Percentiles rank a stretch among this genome's conserved stretches.
phyloP scores from a whole-genome alignment of 2,113 vertebrate genomes.

The Oophaga pumilio region DNA sequence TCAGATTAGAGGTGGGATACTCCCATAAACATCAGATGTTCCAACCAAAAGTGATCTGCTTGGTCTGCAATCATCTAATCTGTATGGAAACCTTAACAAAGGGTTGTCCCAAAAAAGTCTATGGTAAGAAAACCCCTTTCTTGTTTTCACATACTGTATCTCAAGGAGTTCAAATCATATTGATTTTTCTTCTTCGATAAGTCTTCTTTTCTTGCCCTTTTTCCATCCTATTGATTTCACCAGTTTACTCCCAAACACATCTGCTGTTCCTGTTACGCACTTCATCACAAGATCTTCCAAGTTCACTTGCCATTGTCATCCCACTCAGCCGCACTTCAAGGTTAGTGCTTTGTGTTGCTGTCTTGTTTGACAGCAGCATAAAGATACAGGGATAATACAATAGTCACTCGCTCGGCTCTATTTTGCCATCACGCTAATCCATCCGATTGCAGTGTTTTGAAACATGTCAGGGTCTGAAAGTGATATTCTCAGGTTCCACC shows the following conservation, averaged over 20 bases:
- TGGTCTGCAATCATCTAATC: too few relatives aligned
- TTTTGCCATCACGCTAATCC: not conserved
- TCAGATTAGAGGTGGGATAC: too few relatives aligned
- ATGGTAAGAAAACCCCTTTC: not conserved
- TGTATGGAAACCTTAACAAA: too few relatives aligned
- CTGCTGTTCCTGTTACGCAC: constrained; percentile 10
- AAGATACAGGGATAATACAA: not conserved
- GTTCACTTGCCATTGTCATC: not conserved
- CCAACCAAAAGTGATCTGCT: too few relatives aligned
- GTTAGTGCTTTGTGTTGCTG: not conserved
- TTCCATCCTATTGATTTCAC: not conserved
- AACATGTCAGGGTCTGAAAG: constrained; percentile 8
- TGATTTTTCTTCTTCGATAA: not conserved
- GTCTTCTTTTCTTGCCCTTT: not conserved
- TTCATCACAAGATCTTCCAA: constrained; percentile 16
- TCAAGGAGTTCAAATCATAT: not conserved
- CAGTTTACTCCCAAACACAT: not conserved
- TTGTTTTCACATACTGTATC: not conserved
- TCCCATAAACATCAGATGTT: too few relatives aligned
- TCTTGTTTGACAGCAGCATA: constrained; percentile 8
- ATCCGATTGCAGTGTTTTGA: not conserved
- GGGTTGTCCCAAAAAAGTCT: not conserved
- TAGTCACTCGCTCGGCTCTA: not conserved
- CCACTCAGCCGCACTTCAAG: not conserved
- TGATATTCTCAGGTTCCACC: not conserved